Base-by-base conservation (phyloP, 2,888 invertebrate genomes). In the Chydorus sphaericus region DNA sequence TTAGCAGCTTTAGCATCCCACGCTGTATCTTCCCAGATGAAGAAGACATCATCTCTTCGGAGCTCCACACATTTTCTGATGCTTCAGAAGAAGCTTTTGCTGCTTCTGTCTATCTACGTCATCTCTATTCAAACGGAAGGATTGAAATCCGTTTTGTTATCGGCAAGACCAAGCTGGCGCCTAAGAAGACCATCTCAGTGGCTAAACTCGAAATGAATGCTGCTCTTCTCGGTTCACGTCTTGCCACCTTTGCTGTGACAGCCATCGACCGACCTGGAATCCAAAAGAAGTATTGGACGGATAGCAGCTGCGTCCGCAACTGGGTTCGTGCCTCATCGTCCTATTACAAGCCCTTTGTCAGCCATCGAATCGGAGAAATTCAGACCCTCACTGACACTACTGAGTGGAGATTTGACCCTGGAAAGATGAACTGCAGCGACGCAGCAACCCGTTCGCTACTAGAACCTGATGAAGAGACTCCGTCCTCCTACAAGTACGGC, bases 11-110 rank as follows among this genome's bases (percentile, higher is more conserved):
- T 28, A 31, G 10, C 11, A 55, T 55, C 48, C 55, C 55, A 30
- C 14, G 55, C 10, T 55, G 55, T 37, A 6, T 55, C 11, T 55
- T 55, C 30, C 44, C 31, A n/a, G 20, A 44, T 29, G 54, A 54
- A 39, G 54, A 54, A 23, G 23, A n/a, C 23, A 23, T 54, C 2
- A 33, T 23, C 16, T 16, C 14, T 23, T 36, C 28, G 23, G 38
- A 54, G 30, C 20, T 54, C n/a, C 54, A 54, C 39, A 44, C 29
- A 8, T 54, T 54, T 26, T 29, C 30, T 16, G 54, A 54, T 33
- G 44, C 54, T 16, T 54, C 54, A 23, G 28, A 53, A 23, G 53
- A 53, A 53, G 53, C 53, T 7, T 36, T 53, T 10, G 33, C 36
- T 11, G 33, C 53, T 4, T 36, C 38, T 20, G 38, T 54, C 14